phyloP scores from a whole-genome alignment of 2,888 invertebrate species.

The Ischnura elegans region DNA sequence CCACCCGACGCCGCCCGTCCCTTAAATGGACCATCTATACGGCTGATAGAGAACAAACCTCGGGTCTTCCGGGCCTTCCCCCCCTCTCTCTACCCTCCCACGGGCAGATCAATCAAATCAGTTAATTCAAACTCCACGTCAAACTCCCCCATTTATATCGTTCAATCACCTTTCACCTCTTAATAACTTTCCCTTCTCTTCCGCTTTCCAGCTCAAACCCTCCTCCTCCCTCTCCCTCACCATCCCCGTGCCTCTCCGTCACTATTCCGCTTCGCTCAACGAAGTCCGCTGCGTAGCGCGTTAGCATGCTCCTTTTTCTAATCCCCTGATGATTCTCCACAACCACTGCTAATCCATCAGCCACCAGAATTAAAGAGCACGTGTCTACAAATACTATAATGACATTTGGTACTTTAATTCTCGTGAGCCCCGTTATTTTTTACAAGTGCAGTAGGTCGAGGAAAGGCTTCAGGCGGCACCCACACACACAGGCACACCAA shows the following conservation, averaged over 20 bases:
- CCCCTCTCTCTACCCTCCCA: background rate
- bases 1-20: background rate
- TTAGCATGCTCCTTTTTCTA: background rate
- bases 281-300: too few species aligned
- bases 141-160: slow-evolving; percentile 62
- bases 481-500: too few species aligned
- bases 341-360: background rate
- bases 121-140: slow-evolving; percentile 66
- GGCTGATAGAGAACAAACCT: slow-evolving; percentile 54
- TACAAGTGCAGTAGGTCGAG: too few species aligned
- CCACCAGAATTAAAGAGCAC: too few species aligned
- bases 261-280: background rate
- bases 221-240: background rate
- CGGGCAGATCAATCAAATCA: slow-evolving; percentile 62
- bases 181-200: slow-evolving; percentile 54
- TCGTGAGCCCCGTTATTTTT: too few species aligned
- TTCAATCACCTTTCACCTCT: slow-evolving; percentile 67
- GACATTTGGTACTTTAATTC: too few species aligned
- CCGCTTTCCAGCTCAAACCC: background rate
- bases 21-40: slow-evolving; percentile 59
- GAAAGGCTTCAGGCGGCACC: too few species aligned
- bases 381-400: too few species aligned
- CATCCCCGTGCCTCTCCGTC: background rate
- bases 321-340: background rate
- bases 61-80: background rate